A percentile compares a stretch with the other conserved stretches of the same genome.
Evolutionary conservation across 2,797 vertebrate genomes (phyloP).

Genomic region (Poeciliopsis gracilis): DNA sequence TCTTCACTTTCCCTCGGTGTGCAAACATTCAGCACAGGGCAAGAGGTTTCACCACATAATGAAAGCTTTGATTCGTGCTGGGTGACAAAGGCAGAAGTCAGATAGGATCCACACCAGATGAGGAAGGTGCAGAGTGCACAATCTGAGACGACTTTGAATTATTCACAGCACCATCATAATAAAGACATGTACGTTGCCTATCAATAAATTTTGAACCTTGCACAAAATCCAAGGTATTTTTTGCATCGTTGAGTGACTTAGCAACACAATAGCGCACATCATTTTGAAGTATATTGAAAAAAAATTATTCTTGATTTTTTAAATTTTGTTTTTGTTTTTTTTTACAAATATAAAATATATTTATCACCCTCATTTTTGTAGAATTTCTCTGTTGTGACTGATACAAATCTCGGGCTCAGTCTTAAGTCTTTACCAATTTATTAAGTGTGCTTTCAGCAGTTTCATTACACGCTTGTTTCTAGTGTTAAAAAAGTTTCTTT

Average conservation of each 20-base stretch:
- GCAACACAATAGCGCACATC: not conserved
- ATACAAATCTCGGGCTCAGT: not conserved
- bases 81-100: conserved; percentile 75
- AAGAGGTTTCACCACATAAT: conserved; percentile 71
- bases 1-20: conserved; percentile 70
- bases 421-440: not conserved
- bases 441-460: not conserved
- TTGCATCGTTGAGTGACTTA: not conserved
- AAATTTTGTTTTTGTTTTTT: not conserved
- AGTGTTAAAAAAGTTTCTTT: not conserved
- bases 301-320: not conserved
- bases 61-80: conserved; percentile 79
- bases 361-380: not conserved
- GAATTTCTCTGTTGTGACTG: not conserved
- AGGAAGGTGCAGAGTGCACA: conserved; percentile 25
- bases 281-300: not conserved
- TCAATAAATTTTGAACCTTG: not conserved
- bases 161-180: conserved; percentile 18
- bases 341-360: not conserved
- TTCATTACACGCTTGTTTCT: not conserved
- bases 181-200: conserved; percentile 18
- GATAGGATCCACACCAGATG: conserved; percentile 69
- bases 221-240: not conserved
- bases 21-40: conserved; percentile 47
- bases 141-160: conserved; percentile 43